Evolutionary conservation across 2,888 invertebrate genomes (phyloP), one percentile per base, ranked within the genome.

Genomic region (Hirtodrosophila histrioides): DNA sequence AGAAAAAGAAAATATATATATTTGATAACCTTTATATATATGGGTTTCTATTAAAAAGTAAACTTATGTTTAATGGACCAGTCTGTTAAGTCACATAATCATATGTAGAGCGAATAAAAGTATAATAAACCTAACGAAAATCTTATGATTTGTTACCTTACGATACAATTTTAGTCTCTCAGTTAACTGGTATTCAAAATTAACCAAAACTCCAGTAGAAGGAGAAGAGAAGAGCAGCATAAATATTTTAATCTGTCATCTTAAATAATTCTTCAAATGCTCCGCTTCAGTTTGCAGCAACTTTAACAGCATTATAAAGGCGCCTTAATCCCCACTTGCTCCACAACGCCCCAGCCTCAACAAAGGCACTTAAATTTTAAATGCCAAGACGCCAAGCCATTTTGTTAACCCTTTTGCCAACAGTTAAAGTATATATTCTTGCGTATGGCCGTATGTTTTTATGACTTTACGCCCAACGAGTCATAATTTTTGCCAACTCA

Each of bases 401-500:
- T 74, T 58, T 56, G 64, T 60, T 78, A 78, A 67, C 68, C 68
- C 78, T 62, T 69, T 67, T 54, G 45, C 17, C 29, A 37, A 12
- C 31, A 1, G 11, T 33, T 33, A n/a, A 43, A 27, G 36, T 46
- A 37, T 40, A 29, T 57, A 40, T 35, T 44, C 12, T 29, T 35
- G 7, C 49, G n/a, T 53, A 53, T 17, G 17, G 17, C 17, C 17
- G 17, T 50, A 56, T 54, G 64, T 64, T 69, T 83, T 82, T 84
- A 86, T 81, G 75, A 81, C 82, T 78, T 67, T 51, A 53, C 44
- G 66, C 58, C 66, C 64, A 51, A 67, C 53, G 56, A 81, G 69
- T 81, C 75, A 80, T 84, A 75, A 86, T 86, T 84, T 87, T 70
- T 86, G 88, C 83, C 86, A 69, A 88, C 78, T 84, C 84, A 84